These are phyloP conservation scores for Cryptomyrus ogoouensis DNA, from an alignment of 2,113 vertebrate genomes.

Conservation along the genomic window DNA sequence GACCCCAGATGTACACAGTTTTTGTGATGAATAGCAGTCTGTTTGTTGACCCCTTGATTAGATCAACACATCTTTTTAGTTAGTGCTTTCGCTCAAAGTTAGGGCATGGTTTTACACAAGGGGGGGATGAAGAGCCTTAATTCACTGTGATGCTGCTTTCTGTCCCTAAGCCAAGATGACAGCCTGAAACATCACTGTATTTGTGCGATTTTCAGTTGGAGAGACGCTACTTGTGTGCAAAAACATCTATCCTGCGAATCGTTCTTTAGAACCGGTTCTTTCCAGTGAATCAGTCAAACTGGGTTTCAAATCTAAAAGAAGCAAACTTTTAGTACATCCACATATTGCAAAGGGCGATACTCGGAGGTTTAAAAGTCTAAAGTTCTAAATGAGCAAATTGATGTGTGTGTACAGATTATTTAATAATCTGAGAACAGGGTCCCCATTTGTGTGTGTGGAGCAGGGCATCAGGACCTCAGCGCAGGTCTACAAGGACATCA, in stretches of 20 bases:
- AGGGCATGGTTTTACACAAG: not conserved
- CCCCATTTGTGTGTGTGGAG: not conserved
- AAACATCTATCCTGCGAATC: not conserved
- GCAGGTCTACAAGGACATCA: not conserved
- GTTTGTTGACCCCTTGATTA: not conserved
- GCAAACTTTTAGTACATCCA: not conserved
- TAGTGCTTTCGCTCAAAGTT: not conserved
- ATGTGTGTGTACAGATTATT: not conserved
- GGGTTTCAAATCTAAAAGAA: not conserved
- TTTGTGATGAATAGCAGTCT: not conserved
- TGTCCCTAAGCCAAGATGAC: not conserved
- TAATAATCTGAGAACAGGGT: not conserved
- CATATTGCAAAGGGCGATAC: not conserved
- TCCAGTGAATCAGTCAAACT: not conserved
- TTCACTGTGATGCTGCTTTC: not conserved
- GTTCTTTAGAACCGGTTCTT: not conserved
- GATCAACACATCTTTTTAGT: not conserved
- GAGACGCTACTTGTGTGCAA: not conserved
- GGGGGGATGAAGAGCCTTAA: not conserved
- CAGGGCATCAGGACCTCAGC: not conserved
- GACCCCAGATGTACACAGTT: not conserved
- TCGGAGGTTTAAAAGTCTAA: not conserved
- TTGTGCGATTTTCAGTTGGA: not conserved
- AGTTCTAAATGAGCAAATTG: not conserved
- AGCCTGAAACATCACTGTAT: not conserved